A percentile compares a stretch with the other conserved stretches of the same genome.
Conservation (phyloP, 2,113 vertebrate species). For the Parus major region DNA sequence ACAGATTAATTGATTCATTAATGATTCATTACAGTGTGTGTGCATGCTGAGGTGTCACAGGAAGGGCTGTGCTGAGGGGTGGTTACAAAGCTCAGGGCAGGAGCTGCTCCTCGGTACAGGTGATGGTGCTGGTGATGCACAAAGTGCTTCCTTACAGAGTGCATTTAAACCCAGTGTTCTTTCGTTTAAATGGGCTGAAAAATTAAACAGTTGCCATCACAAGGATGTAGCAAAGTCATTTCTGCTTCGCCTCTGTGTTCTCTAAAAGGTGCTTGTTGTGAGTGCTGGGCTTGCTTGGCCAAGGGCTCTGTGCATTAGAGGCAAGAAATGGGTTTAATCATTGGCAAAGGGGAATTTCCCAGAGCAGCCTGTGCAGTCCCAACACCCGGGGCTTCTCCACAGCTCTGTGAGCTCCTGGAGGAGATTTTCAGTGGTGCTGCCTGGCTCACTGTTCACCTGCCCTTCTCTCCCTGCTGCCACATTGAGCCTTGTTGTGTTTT, state of each 20-base stretch:
- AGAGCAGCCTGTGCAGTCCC: not conserved
- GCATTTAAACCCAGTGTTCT: not conserved
- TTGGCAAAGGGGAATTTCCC: not conserved
- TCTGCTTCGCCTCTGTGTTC: not conserved
- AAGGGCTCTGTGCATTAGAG: not conserved
- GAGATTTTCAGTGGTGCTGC: not conserved
- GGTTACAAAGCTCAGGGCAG: not conserved
- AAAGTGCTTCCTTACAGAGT: not conserved
- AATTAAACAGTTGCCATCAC: conserved; percentile 16
- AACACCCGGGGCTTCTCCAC: rapidly evolving
- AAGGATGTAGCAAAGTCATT: not conserved
- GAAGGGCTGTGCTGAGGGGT: not conserved
- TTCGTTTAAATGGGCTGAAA: not conserved
- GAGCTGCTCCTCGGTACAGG: not conserved
- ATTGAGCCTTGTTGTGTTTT: conserved; percentile 6
- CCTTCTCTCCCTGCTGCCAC: not conserved
- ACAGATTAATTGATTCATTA: not conserved
- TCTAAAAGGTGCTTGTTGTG: not conserved
- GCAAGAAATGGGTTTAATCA: not conserved
- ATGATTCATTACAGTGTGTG: not conserved
- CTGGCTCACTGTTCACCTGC: rapidly evolving
- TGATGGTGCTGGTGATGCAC: not conserved
- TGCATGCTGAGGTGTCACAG: not conserved
- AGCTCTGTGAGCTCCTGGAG: not conserved
- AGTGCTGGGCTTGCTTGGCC: not conserved